Evolutionary conservation across 2,888 invertebrate species (phyloP), one percentile per base, ranked within the genome.

Genomic region (Drosophila nr. perissopoda): DNA sequence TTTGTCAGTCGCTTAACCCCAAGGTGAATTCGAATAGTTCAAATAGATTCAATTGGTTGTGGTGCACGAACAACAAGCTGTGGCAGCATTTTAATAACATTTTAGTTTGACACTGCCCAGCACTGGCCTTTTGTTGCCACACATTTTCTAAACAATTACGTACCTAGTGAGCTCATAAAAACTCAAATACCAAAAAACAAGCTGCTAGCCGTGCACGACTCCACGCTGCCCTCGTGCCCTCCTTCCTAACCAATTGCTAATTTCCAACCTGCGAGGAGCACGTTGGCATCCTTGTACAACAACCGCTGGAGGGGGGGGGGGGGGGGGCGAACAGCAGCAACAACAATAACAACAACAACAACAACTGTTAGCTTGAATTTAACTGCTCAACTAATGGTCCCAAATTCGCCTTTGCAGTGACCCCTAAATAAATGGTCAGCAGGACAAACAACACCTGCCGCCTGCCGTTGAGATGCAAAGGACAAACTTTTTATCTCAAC

Each of bases 61-160:
- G 49, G 25, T 49, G 48, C 27, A 8, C 25, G 5, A 33, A 29
- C 18, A 36, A 29, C 11, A 10, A 36, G 16, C 25, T 40, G 33
- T 54, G 42, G 21, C 33, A 36, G 25, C 34, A 29, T 16, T 29
- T 36, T 25, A 31, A 36, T n/a, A 27, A 31, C 21, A 0, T 49
- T 64, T 54, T 42, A 68, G 31, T 33, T 45, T 11, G 40, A 42
- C 54, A 27, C 8, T 56, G 25, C 64, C 45, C 38, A 21, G 5
- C 21, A n/a, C 10, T 56, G 29, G 3, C 3, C 21, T 21, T 25
- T 16, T 13, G 45, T 65, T 53, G 16, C 71, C 66, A 66, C 54
- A 73, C 73, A 82, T 81, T 81, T 81, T 81, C 76, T 73, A 71
- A 79, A 67, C 81, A 82, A 81, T 81, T 81, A 79, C 76, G 71